phyloP scores from a whole-genome alignment of 2,113 vertebrate species.

The Aythya baeri region DNA sequence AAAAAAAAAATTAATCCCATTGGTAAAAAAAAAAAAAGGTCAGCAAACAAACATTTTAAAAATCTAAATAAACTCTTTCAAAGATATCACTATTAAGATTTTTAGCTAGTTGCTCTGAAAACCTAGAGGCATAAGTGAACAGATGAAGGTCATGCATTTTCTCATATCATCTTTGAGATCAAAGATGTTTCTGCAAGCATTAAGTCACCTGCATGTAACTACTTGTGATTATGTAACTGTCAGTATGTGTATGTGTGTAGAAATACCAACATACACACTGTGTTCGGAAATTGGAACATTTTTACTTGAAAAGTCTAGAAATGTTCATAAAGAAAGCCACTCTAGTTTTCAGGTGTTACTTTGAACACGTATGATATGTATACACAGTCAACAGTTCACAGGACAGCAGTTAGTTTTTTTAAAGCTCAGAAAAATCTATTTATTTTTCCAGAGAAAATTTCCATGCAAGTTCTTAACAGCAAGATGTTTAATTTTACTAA shows the following conservation, averaged over 20 bases:
- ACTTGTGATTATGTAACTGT: background rate
- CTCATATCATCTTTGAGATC: background rate
- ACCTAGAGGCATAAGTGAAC: background rate
- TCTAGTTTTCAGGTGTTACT: background rate
- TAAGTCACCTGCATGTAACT: background rate
- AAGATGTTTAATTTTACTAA: background rate
- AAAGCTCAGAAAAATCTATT: background rate
- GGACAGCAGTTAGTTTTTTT: background rate
- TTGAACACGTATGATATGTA: background rate
- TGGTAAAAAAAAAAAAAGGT: background rate
- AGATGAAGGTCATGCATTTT: background rate
- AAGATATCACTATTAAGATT: background rate
- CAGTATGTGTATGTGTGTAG: rapidly evolving
- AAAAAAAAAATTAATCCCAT: background rate
- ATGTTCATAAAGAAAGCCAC: background rate
- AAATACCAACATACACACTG: background rate
- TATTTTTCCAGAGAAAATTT: background rate
- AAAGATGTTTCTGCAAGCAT: background rate
- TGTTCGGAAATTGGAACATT: background rate
- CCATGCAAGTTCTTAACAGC: background rate
- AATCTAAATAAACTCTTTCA: background rate
- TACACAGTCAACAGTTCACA: background rate
- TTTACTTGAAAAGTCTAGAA: background rate
- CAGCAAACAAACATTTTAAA: background rate
- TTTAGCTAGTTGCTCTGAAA: background rate